Evolutionary conservation across 2,888 invertebrate species (phyloP).

Genomic region (Pyrocoelia pectoralis): DNA sequence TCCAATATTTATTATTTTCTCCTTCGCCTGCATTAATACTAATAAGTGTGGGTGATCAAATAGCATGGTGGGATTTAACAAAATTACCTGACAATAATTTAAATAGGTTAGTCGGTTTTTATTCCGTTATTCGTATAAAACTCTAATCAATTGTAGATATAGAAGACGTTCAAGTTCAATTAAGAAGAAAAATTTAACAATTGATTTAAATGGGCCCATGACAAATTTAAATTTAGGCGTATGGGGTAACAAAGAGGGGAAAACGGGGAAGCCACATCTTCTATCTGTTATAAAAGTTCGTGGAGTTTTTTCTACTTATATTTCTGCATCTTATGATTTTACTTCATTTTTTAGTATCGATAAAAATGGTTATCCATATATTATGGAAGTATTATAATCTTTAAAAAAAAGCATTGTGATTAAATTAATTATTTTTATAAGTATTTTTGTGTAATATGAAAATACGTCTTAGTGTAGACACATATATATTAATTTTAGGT

Average conservation of each 20-base stretch:
- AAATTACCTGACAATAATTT: constrained; percentile 30
- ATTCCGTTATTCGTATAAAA: not conserved
- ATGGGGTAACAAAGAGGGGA: constrained; percentile 45
- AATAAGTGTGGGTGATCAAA: constrained; percentile 66
- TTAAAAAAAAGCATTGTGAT: not conserved
- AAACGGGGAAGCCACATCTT: constrained; percentile 49
- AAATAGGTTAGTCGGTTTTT: constrained; percentile 9
- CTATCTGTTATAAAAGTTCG: constrained; percentile 56
- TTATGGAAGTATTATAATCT: constrained; percentile 61
- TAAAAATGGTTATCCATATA: constrained; percentile 67
- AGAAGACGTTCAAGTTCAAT: constrained; percentile 40
- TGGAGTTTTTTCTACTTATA: constrained; percentile 52
- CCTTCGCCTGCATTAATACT: constrained; percentile 62
- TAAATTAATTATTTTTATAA: not conserved
- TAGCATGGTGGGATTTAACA: constrained; percentile 66
- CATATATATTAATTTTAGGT: not conserved
- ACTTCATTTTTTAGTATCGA: constrained; percentile 69
- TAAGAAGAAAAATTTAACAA: constrained; percentile 26
- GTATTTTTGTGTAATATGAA: not conserved
- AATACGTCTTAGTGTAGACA: not conserved
- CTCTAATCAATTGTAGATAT: constrained; percentile 14
- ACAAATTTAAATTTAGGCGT: constrained; percentile 27
- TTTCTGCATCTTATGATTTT: constrained; percentile 59
- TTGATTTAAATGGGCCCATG: constrained; percentile 17
- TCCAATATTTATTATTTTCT: constrained; percentile 65